Evolutionary conservation across 2,113 vertebrate species (phyloP).

Genomic region (Ammodytes dubius): DNA sequence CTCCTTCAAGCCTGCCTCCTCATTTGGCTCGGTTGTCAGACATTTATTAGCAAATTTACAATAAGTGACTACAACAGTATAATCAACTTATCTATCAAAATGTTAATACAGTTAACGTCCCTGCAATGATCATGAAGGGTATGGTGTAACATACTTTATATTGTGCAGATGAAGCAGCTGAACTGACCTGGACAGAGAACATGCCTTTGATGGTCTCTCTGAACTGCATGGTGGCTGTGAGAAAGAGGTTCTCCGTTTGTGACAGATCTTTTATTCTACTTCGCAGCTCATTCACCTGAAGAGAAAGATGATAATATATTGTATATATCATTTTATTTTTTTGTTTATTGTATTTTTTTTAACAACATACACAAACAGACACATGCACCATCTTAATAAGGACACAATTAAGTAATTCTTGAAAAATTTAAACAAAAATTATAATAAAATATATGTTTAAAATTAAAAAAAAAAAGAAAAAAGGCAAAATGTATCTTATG

Average conservation of each 20-base stretch:
- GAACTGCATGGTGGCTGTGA: constrained; percentile 91
- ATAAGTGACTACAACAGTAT: not conserved
- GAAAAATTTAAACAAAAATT: no score
- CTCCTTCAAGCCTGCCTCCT: not conserved
- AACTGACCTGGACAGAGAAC: constrained; percentile 92
- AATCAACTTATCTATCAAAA: not conserved
- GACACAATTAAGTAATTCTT: no score
- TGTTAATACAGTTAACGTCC: no score
- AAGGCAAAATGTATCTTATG: no score
- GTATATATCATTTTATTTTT: no score
- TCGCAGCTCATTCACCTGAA: constrained; percentile 91
- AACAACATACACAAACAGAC: no score
- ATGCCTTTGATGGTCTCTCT: constrained; percentile 94
- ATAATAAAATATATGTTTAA: no score
- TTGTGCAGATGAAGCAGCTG: not conserved
- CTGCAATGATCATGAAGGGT: not conserved
- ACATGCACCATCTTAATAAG: no score
- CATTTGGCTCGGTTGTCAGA: not conserved
- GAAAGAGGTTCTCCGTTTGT: constrained; percentile 90
- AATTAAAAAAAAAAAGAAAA: no score
- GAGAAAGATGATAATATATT: not conserved
- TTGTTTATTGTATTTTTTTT: not conserved
- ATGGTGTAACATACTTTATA: not conserved
- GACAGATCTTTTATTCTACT: constrained; percentile 87
- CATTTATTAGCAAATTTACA: not conserved